Conservation (phyloP, 1,140 invertebrate species). For the Trichoplusia ni region DNA sequence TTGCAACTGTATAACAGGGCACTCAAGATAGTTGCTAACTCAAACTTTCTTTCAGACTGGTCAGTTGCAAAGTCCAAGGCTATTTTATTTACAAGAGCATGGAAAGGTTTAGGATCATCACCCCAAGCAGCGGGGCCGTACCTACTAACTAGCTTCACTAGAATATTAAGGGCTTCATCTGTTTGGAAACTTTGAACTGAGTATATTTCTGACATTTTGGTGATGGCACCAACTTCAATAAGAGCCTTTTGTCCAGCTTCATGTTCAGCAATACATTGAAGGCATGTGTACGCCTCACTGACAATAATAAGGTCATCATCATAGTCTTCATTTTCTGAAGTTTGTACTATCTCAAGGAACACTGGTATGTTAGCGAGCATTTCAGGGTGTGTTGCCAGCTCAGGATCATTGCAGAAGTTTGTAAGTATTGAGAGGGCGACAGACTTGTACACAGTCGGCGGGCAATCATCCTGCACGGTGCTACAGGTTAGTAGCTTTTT, state of each 20-base stretch:
- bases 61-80: constrained; percentile 93
- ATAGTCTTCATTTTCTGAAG: constrained; percentile 89
- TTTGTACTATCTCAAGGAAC: constrained; percentile 90
- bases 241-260: constrained; percentile 89
- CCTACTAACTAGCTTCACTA: constrained; percentile 86
- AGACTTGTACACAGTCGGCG: constrained; percentile 93
- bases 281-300: constrained; percentile 92
- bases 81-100: constrained; percentile 91
- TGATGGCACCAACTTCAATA: constrained; percentile 88
- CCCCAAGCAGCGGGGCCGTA: constrained; percentile 89
- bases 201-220: constrained; percentile 92
- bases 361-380: constrained; percentile 91
- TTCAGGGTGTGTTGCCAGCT: constrained; percentile 89
- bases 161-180: constrained; percentile 90
- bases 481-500: constrained; percentile 88
- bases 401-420: constrained; percentile 90
- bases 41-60: constrained; percentile 93
- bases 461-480: constrained; percentile 90
- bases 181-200: constrained; percentile 92
- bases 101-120: constrained; percentile 87
- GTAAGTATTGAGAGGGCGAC: constrained; percentile 92
- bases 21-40: constrained; percentile 89
- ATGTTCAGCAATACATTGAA: constrained; percentile 89
- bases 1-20: constrained; percentile 88
- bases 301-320: constrained; percentile 94